Percentiles rank a stretch among this genome's conserved stretches.
phyloP scores from a whole-genome alignment of 1,140 invertebrate genomes.

The Andrena cerasifolii region DNA sequence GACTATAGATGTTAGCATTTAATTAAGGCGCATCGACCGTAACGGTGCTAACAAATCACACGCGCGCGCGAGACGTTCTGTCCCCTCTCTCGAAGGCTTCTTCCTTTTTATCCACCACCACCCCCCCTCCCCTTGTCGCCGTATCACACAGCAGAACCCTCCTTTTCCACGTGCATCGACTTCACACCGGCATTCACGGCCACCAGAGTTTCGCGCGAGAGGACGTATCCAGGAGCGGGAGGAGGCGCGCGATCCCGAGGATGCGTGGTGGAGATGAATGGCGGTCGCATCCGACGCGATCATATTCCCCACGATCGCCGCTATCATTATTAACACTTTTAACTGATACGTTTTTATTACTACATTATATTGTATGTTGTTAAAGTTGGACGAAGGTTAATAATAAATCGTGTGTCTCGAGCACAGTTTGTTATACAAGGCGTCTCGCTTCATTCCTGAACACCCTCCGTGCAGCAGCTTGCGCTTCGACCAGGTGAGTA shows the following conservation, averaged over 20 bases:
- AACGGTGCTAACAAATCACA: constrained; percentile 58
- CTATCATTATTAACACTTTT: constrained; percentile 77
- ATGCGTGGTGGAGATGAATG: constrained; percentile 62
- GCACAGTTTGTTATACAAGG: constrained; percentile 80
- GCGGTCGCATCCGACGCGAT: constrained; percentile 50
- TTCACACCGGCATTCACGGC: constrained; percentile 47
- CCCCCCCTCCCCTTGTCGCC: not conserved
- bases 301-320: constrained; percentile 69
- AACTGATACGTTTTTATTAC: constrained; percentile 80
- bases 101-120: not conserved
- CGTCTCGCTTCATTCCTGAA: constrained; percentile 49
- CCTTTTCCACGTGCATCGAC: constrained; percentile 17
- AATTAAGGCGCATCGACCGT: constrained; percentile 60
- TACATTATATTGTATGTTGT: constrained; percentile 82
- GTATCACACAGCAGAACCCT: not conserved
- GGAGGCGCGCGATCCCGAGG: constrained; percentile 33
- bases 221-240: constrained; percentile 22
- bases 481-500: too few species aligned
- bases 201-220: constrained; percentile 46
- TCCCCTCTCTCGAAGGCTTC: constrained; percentile 51
- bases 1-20: constrained; percentile 66
- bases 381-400: constrained; percentile 82
- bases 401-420: constrained; percentile 81
- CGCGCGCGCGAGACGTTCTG: constrained; percentile 43
- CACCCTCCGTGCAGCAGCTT: too few species aligned